Conservation (phyloP, 2,797 vertebrate genomes). For the Harpagifer antarcticus region DNA sequence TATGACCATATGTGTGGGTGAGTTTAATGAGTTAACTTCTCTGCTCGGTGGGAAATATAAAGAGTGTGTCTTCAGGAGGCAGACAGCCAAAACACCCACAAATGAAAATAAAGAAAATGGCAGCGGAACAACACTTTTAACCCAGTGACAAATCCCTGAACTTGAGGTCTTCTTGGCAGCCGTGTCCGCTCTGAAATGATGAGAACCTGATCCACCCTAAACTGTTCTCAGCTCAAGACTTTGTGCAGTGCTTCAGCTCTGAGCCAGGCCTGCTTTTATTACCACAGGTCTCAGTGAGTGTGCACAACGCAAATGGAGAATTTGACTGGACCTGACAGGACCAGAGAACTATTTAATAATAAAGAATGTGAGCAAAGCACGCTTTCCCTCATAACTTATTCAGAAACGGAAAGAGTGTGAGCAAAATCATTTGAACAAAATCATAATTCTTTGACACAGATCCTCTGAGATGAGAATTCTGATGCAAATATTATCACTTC, state of each 20-base stretch:
- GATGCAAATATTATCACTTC: no score
- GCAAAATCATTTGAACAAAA: no score
- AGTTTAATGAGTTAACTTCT: conserved; percentile 66
- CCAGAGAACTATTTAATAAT: background rate
- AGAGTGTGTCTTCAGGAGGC: conserved; percentile 48
- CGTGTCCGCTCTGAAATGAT: background rate
- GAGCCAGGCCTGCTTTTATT: conserved; percentile 26
- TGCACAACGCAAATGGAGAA: conserved; percentile 25
- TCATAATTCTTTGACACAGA: no score
- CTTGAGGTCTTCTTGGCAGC: conserved; percentile 25
- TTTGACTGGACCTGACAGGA: conserved; percentile 1
- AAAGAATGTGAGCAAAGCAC: background rate
- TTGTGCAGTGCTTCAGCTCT: conserved; percentile 26
- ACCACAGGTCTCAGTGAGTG: conserved; percentile 2
- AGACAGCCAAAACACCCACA: conserved; percentile 50
- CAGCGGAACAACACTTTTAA: conserved; percentile 28
- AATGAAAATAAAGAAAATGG: conserved; percentile 37
- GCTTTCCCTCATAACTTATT: background rate
- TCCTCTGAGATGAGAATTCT: no score
- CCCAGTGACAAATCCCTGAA: conserved; percentile 22
- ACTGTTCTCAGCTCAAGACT: conserved; percentile 27
- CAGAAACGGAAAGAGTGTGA: background rate
- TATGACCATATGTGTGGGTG: conserved; percentile 59
- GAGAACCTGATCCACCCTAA: conserved; percentile 24
- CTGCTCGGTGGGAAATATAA: conserved; percentile 53